A percentile compares a stretch with the other conserved stretches of the same genome.
Conservation (phyloP, 2,113 vertebrate genomes). For the Gobio gobio region DNA sequence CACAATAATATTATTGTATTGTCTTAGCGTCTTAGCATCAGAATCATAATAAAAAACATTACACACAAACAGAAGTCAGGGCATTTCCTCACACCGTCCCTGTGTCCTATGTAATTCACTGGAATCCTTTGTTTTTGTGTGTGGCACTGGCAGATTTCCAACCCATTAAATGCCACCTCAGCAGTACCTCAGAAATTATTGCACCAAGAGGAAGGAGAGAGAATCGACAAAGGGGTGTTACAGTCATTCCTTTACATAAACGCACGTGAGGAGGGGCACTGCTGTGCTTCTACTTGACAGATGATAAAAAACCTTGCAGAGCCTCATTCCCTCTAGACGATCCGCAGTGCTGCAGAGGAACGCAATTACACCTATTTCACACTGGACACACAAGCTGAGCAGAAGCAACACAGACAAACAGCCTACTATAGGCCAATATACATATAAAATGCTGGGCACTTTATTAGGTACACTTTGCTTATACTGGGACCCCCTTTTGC, state of each 20-base stretch:
- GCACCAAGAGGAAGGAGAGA: conserved; percentile 4
- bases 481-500: no score
- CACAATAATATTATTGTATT: no score
- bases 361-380: not conserved
- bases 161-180: conserved; percentile 44
- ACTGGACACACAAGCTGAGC: not conserved
- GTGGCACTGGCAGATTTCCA: conserved; percentile 38
- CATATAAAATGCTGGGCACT: not conserved
- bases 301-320: not conserved
- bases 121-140: conserved; percentile 46
- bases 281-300: conserved; percentile 10
- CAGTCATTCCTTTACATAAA: conserved; percentile 11
- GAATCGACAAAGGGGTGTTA: not conserved
- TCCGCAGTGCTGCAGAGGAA: not conserved
- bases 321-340: not conserved
- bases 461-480: no score
- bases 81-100: not conserved
- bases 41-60: no score
- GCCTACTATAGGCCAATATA: not conserved
- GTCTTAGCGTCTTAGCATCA: no score
- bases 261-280: not conserved
- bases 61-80: no score
- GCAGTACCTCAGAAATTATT: conserved; percentile 49
- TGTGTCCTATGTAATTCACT: not conserved
- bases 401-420: no score